A percentile compares a stretch with the other conserved stretches of the same genome.
These are phyloP conservation scores for Heliconius eleuchia DNA, from an alignment of 1,140 invertebrate species.

Conservation along the genomic window DNA sequence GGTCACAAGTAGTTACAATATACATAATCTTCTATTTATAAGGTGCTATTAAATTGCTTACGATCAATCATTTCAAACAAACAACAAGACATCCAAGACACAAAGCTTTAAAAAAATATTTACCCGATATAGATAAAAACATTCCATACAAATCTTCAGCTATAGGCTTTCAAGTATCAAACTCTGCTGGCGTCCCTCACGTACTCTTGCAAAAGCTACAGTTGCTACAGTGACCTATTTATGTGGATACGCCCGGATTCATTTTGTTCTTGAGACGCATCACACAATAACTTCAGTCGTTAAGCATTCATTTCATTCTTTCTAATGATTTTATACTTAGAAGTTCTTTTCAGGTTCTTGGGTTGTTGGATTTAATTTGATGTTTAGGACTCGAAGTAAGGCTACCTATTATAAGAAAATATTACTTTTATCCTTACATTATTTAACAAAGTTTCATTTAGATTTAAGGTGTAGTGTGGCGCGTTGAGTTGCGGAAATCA, in stretches of 20 bases:
- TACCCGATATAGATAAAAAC: background rate
- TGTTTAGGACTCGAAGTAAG: background rate
- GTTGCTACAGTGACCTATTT: background rate
- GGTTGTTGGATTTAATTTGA: background rate
- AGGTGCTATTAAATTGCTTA: too few species aligned
- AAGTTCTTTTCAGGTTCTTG: background rate
- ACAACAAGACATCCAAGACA: background rate
- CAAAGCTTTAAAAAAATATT: background rate
- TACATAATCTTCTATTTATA: too few species aligned
- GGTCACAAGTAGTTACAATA: too few species aligned
- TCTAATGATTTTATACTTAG: background rate
- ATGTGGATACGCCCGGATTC: constrained; percentile 1
- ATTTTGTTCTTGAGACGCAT: constrained; percentile 9
- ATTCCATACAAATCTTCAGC: background rate
- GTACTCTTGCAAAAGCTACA: background rate
- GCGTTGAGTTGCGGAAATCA: too few species aligned
- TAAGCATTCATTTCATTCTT: background rate
- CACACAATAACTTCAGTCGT: background rate
- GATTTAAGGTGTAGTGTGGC: too few species aligned
- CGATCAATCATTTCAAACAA: background rate
- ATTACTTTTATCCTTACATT: too few species aligned
- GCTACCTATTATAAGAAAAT: too few species aligned
- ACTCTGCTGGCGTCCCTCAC: background rate
- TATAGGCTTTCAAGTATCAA: constrained; percentile 2
- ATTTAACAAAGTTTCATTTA: too few species aligned